Percentiles rank a stretch among this genome's conserved stretches.
phyloP scores from a whole-genome alignment of 2,888 invertebrate genomes.

The Galeopsomyia nigrocyanea region DNA sequence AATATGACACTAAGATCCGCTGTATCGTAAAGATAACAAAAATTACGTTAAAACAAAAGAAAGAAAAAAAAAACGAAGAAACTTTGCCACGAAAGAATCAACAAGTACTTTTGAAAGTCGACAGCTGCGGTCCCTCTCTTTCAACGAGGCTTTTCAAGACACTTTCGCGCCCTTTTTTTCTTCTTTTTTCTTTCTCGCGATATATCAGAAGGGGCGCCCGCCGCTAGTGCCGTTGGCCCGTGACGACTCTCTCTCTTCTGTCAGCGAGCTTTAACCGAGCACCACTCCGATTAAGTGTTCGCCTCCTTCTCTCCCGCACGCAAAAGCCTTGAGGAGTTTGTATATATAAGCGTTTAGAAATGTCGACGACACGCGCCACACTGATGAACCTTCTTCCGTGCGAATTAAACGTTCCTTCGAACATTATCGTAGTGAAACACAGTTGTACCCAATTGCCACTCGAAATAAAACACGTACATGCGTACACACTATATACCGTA shows the following conservation, averaged over 20 bases:
- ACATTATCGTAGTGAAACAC: no score
- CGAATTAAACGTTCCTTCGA: background rate
- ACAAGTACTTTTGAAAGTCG: constrained; percentile 47
- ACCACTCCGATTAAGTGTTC: constrained; percentile 65
- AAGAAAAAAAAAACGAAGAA: background rate
- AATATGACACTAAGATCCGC: no score
- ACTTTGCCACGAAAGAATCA: constrained; percentile 37
- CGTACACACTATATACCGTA: no score
- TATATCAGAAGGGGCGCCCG: constrained; percentile 26
- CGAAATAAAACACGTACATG: background rate
- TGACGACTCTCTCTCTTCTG: constrained; percentile 59
- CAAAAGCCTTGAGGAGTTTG: background rate
- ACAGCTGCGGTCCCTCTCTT: constrained; percentile 26
- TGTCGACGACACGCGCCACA: constrained; percentile 6
- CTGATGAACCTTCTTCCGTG: no score
- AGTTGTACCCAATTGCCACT: background rate
- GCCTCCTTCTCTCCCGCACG: constrained; percentile 41
- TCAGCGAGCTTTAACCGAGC: constrained; percentile 64
- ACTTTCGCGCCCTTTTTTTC: constrained; percentile 12
- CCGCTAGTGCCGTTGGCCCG: constrained; percentile 38
- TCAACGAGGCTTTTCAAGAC: constrained; percentile 6
- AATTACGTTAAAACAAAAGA: no score
- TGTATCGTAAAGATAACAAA: no score
- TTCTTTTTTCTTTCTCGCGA: constrained; percentile 8
- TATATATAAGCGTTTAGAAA: background rate